Conservation (phyloP, 2,113 vertebrate species). For the Parotia lawesii region DNA sequence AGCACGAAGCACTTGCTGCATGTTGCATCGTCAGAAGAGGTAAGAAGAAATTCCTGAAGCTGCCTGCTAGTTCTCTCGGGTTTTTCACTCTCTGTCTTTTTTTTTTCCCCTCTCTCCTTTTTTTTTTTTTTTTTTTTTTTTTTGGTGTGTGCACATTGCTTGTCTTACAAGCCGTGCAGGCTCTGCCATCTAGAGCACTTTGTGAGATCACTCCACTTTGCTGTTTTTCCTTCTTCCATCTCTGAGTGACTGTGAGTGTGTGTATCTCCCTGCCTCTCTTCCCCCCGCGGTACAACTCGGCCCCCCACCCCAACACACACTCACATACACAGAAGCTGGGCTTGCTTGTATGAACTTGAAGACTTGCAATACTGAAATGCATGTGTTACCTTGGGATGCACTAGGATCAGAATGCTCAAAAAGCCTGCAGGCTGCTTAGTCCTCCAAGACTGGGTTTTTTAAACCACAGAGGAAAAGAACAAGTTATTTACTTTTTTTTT, state of each 20-base stretch:
- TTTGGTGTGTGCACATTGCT: background rate
- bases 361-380: slow-evolving; percentile 54
- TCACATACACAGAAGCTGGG: background rate
- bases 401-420: slow-evolving; percentile 38
- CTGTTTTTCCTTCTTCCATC: slow-evolving; percentile 35
- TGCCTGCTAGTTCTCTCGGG: slow-evolving; percentile 5
- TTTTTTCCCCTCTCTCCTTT: too few relatives aligned
- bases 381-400: slow-evolving; percentile 53
- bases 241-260: slow-evolving; percentile 11
- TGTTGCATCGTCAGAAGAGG: slow-evolving; percentile 32
- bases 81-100: background rate
- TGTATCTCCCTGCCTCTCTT: slow-evolving; percentile 33
- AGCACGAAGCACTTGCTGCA: slow-evolving; percentile 15
- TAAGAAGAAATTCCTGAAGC: slow-evolving; percentile 60
- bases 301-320: slow-evolving; percentile 8
- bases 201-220: slow-evolving; percentile 63
- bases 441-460: slow-evolving; percentile 4
- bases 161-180: slow-evolving; percentile 64
- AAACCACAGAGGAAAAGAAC: slow-evolving; percentile 48
- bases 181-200: slow-evolving; percentile 76
- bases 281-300: background rate
- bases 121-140: background rate
- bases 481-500: slow-evolving; percentile 51
- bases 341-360: slow-evolving; percentile 61
- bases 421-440: slow-evolving; percentile 58